Percentiles rank a stretch among this genome's conserved stretches.
These are phyloP conservation scores for Psophia crepitans DNA, from an alignment of 2,113 vertebrate species.

Conservation along the genomic window DNA sequence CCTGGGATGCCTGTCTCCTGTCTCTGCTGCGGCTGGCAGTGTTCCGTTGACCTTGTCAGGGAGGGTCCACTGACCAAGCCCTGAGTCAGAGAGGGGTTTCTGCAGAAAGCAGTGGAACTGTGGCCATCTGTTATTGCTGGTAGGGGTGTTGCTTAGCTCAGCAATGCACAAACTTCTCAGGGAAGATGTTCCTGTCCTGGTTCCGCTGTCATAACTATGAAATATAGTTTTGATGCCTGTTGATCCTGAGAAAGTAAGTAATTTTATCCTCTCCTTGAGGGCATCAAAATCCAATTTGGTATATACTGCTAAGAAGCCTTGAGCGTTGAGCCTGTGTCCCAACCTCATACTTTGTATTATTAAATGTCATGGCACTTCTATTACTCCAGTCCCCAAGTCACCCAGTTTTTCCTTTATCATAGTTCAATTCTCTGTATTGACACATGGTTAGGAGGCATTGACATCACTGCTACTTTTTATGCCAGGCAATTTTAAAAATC, in stretches of 20 bases:
- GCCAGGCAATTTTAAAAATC: neutral
- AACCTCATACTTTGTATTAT: conserved; percentile 53
- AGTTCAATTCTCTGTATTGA: neutral
- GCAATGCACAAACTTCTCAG: neutral
- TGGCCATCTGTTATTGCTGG: neutral
- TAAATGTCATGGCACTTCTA: conserved; percentile 53
- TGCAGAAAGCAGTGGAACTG: neutral
- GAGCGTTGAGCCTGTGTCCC: conserved; percentile 18
- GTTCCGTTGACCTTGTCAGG: rapidly evolving
- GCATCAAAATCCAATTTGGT: conserved; percentile 61
- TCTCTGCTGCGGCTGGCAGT: rapidly evolving
- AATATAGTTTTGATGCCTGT: conserved; percentile 20
- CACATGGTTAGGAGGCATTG: conserved; percentile 18
- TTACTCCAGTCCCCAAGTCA: conserved; percentile 29
- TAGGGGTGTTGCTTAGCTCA: neutral
- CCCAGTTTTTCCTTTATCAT: neutral
- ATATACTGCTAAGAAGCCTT: conserved; percentile 46
- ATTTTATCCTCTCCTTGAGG: conserved; percentile 59
- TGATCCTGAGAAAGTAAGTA: conserved; percentile 57
- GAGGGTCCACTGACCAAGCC: rapidly evolving
- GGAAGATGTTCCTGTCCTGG: neutral
- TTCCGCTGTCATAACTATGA: conserved; percentile 4
- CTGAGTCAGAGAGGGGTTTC: neutral
- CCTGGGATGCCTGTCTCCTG: neutral
- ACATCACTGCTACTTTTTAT: neutral